Base-by-base conservation (phyloP, 2,113 vertebrate genomes). In the Tor tambroides region DNA sequence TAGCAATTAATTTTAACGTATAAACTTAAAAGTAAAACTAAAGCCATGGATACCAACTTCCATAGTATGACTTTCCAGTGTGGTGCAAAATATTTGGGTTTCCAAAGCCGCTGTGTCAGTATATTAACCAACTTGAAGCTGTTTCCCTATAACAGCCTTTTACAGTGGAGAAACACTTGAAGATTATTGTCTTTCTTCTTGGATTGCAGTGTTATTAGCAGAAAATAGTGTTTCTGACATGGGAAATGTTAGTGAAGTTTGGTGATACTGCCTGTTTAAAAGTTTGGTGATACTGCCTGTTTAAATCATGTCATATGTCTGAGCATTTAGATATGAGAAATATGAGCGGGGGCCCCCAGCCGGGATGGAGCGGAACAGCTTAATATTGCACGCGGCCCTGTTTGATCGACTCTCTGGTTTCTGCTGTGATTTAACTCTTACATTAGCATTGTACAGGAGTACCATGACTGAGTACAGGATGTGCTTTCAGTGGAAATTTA, bases 341-440 rank as follows among this genome's bases (percentile, higher is more conserved):
- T 11, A 74, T 43, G 71, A 43, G 71, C 35, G 10, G 30, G 17
- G 63, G 28, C 14, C 63, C 61, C 63, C 30, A 35, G 9, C 17
- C 19, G 9, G 17, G 71, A 41, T 23, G 35, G 21, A 43, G 69
- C 11, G 38, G 38, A 74, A 43, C 46, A 56, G 32, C 26, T 38
- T 51, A 32, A n/a, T 38, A 17, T 14, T 26, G 19, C 19, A 41
- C 0, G 1, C 0, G 4, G 19, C 7, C 69, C 38, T 21, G n/a
- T 56, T 56, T 83, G 72, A 54, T 56, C 61, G 14, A 4, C 3
- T 56, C 23, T 38, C n/a, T 63, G 80, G 26, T 86, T 85, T 78
- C 72, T 15, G 59, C 35, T 51, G 56, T 11, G 23, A 46, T 12
- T 21, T 59, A 46, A 77, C 26, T 46, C 43, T 8, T 30, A 14